These are phyloP conservation scores for Willowsia nigromaculata DNA, from an alignment of 2,888 invertebrate species.

Conservation along the genomic window DNA sequence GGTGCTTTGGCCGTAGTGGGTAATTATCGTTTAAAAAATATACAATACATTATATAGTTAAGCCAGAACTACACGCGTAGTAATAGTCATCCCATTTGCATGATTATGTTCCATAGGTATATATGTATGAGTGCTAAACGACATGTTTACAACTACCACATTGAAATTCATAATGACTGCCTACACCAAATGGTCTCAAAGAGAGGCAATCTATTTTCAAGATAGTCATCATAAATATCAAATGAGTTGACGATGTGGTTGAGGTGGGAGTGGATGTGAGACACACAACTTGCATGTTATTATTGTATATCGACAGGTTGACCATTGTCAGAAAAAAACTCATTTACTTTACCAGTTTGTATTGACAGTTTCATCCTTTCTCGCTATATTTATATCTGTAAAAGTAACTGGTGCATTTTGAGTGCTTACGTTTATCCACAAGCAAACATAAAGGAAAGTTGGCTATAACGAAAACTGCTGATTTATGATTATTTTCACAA, in stretches of 20 bases:
- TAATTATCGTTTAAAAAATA: not conserved
- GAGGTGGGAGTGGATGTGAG: conserved; percentile 39
- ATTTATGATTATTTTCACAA: too few relatives aligned
- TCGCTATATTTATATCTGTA: not conserved
- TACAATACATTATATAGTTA: not conserved
- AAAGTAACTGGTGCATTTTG: not conserved
- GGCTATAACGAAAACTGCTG: too few relatives aligned
- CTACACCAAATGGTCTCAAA: not conserved
- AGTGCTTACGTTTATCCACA: not conserved
- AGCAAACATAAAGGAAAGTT: not conserved
- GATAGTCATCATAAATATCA: conserved; percentile 45
- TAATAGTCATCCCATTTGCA: conserved; percentile 39
- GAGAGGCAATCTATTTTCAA: conserved; percentile 40
- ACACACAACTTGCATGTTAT: conserved; percentile 37
- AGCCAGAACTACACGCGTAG: not conserved
- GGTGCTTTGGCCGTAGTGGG: not conserved
- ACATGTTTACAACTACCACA: conserved; percentile 22
- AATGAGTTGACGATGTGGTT: conserved; percentile 1
- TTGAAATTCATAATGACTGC: conserved; percentile 49
- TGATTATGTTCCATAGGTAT: not conserved
- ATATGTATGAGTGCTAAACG: conserved; percentile 17
- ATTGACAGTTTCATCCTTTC: conserved; percentile 20
- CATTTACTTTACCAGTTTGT: conserved; percentile 26
- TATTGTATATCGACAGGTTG: conserved; percentile 48
- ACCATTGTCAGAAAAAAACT: conserved; percentile 52